Evolutionary conservation across 2,797 vertebrate species (phyloP), one percentile per base, ranked within the genome.

Genomic region (Sphenopsis melanotis): DNA sequence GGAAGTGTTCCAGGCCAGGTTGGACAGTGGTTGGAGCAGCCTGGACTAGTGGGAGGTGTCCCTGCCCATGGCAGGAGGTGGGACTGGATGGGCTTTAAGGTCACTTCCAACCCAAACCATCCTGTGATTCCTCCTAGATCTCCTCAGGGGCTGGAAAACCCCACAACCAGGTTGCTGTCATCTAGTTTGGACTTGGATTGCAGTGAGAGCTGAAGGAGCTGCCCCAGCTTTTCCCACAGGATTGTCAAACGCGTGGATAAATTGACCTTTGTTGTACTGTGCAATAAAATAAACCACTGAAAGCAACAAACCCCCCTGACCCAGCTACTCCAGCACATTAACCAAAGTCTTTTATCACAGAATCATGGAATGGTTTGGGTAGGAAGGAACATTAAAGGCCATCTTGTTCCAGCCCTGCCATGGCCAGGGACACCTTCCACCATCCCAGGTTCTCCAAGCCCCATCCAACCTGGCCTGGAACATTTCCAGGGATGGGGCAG

Each of bases 391-490:
- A 10, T 36, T 32, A n/a, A 88, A 88, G 12, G 0, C 7, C 36
- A 42, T 9, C 23, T 0, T 0, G 8, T 56, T 1, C 22, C 32
- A 42, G 11, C 9, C 32, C 19, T 42, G 22, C 27, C 36, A 4
- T 4, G 6, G 32, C 22, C 55, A 63, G 20, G 42, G 70, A 44
- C 32, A 83, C 16, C 6, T 63, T 11, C 42, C 37, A 50, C 37
- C 4, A 0, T 0, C 19, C 42, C 36, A 50, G 16, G 27, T 0
- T 37, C 20, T 83, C 56, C 47, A 55, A 68, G 18, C 21, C 15
- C 34, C 0, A 0, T 74, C 77, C 70, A 56, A 0, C 29, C 32
- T 44, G 29, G 27, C 3, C 1, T 50, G 12, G 42, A 19, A 50
- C 42, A 76, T 8, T 50, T 10, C 29, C 71, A 83, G 36, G 36